Evolutionary conservation across 2,113 vertebrate species (phyloP).

Genomic region (Colossoma macropomum): DNA sequence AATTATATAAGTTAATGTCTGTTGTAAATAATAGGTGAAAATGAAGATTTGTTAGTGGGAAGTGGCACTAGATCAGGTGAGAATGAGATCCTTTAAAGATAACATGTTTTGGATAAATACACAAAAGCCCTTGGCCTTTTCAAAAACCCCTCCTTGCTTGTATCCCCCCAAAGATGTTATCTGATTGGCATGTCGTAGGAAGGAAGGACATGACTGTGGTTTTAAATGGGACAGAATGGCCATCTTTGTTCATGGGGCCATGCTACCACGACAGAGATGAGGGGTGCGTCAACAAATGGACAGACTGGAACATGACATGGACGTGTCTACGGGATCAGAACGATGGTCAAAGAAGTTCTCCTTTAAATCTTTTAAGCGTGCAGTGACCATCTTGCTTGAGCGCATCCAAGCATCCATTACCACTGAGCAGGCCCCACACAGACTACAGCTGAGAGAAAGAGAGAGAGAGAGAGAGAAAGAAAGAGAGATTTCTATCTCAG

Average conservation of each 20-base stretch:
- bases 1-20: too few relatives aligned
- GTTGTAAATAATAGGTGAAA: neutral
- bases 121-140: constrained; percentile 49
- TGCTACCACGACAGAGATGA: neutral
- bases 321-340: constrained; percentile 4
- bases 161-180: constrained; percentile 50
- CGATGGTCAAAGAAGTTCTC: neutral
- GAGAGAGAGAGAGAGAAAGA: neutral
- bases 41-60: neutral
- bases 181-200: constrained; percentile 64
- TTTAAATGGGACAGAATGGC: constrained; percentile 59
- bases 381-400: neutral
- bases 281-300: constrained; percentile 32
- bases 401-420: neutral
- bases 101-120: neutral
- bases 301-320: constrained; percentile 23
- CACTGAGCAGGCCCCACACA: neutral
- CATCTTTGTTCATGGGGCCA: constrained; percentile 61
- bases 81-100: neutral
- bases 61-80: neutral
- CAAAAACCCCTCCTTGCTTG: neutral
- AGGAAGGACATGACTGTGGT: constrained; percentile 57
- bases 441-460: neutral
- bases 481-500: constrained; percentile 19
- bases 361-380: neutral